A percentile compares a stretch with the other conserved stretches of the same genome.
Evolutionary conservation across 1,140 invertebrate genomes (phyloP).

Genomic region (Aphelenchoides besseyi): DNA sequence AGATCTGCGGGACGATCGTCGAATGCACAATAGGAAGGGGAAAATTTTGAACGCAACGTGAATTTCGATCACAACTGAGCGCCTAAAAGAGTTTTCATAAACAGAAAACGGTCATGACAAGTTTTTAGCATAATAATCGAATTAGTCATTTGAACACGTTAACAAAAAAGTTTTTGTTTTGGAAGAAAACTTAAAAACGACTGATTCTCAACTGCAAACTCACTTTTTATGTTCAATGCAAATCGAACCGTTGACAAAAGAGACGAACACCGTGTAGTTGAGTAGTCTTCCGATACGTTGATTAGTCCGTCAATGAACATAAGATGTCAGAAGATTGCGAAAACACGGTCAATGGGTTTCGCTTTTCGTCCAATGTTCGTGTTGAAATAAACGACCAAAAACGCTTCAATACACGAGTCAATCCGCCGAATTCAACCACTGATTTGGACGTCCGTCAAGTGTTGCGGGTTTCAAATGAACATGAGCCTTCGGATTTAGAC

Average conservation of each 20-base stretch:
- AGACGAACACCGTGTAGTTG: neutral
- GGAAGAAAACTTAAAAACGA: neutral
- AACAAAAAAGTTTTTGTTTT: neutral
- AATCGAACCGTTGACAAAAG: neutral
- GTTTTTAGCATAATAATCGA: neutral
- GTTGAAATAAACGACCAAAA: too few relatives aligned
- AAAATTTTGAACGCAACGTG: constrained; percentile 2
- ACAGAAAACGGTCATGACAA: neutral
- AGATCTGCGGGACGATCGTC: neutral
- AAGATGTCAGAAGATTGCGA: neutral
- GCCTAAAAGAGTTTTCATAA: neutral
- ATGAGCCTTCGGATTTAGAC: neutral
- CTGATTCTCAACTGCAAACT: neutral
- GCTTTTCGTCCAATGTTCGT: neutral
- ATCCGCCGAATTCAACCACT: neutral
- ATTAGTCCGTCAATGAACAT: too few relatives aligned
- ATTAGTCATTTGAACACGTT: neutral
- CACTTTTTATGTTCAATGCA: neutral
- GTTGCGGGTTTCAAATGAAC: neutral
- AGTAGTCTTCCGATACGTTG: neutral
- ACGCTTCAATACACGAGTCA: neutral
- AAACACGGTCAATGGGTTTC: neutral
- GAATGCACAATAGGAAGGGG: neutral
- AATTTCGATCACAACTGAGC: neutral
- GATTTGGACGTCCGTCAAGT: neutral